These are phyloP conservation scores for Dendroctonus valens DNA, from an alignment of 1,140 invertebrate species.

Conservation along the genomic window DNA sequence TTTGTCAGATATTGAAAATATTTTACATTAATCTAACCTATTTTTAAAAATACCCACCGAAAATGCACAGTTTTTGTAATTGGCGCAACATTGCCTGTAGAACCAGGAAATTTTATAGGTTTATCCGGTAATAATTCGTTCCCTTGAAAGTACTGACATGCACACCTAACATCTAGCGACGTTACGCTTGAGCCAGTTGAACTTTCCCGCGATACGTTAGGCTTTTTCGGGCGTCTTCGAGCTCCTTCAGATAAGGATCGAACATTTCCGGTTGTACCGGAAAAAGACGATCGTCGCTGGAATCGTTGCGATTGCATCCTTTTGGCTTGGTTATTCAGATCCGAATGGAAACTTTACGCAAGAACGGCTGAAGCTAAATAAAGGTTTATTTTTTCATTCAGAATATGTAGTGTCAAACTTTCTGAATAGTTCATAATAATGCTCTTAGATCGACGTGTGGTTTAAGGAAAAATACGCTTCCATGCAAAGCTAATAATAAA, in stretches of 20 bases:
- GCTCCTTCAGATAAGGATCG: conserved; percentile 65
- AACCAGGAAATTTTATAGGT: conserved; percentile 5
- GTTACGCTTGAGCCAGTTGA: conserved; percentile 64
- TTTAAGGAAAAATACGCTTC: too few relatives aligned
- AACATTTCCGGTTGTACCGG: conserved; percentile 36
- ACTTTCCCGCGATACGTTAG: conserved; percentile 57
- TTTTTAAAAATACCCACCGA: conserved; percentile 11
- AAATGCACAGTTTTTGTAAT: conserved; percentile 25
- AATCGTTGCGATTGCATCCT: too few relatives aligned
- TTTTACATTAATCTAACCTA: background rate
- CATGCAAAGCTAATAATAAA: too few relatives aligned
- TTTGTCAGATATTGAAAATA: background rate
- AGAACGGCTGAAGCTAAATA: too few relatives aligned
- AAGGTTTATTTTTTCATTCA: too few relatives aligned
- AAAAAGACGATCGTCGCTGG: conserved; percentile 26
- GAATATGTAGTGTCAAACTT: too few relatives aligned
- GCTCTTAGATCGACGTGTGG: too few relatives aligned
- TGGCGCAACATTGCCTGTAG: background rate
- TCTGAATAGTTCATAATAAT: too few relatives aligned
- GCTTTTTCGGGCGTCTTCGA: conserved; percentile 52
- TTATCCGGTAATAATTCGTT: conserved; percentile 66
- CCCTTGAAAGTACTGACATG: conserved; percentile 78
- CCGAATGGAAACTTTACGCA: too few relatives aligned
- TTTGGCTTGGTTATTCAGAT: too few relatives aligned
- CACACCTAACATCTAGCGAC: conserved; percentile 76